phyloP scores from a whole-genome alignment of 2,797 vertebrate genomes.

The Cynopterus sphinx region DNA sequence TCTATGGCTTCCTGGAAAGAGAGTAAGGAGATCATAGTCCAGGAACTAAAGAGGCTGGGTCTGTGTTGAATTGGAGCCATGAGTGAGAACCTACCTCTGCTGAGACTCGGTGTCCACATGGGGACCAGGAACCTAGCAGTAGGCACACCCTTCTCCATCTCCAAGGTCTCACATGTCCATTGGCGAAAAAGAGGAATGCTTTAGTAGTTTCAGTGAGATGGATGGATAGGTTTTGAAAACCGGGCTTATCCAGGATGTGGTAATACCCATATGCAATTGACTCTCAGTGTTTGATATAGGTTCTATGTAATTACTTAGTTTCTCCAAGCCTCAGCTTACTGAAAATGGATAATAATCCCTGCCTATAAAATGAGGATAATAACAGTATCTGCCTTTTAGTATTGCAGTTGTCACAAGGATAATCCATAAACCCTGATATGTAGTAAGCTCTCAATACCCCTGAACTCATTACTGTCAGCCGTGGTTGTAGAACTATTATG shows the following conservation, averaged over 20 bases:
- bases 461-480: neutral
- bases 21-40: neutral
- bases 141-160: accelerated
- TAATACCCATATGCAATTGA: neutral
- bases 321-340: conserved; percentile 35
- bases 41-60: neutral
- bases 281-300: neutral
- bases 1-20: neutral
- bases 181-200: neutral
- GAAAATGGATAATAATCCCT: conserved; percentile 20
- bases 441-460: neutral
- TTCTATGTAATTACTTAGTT: neutral
- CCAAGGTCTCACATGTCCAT: neutral
- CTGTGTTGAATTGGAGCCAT: neutral
- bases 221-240: neutral
- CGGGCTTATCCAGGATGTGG: neutral
- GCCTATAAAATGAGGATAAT: conserved; percentile 18
- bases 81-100: neutral
- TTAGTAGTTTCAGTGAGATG: neutral
- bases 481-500: accelerated
- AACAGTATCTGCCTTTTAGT: neutral
- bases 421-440: conserved; percentile 2
- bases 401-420: neutral
- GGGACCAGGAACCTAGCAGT: neutral
- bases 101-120: neutral